Evolutionary conservation across 2,113 vertebrate species (phyloP).

Genomic region (Geococcyx californianus): DNA sequence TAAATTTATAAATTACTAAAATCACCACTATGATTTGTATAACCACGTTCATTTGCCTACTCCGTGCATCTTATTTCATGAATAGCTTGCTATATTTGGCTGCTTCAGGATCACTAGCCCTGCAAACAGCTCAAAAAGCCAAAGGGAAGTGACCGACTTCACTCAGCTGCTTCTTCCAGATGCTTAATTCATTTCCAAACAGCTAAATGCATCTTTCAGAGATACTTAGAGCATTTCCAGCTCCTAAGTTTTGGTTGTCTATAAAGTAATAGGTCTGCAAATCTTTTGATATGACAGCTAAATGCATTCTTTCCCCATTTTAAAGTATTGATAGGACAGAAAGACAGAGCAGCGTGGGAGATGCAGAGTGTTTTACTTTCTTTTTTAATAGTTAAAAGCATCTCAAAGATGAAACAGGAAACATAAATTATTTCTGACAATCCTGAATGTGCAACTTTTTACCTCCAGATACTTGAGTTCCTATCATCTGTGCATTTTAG

Average conservation of each 20-base stretch:
- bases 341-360: background rate
- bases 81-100: constrained; percentile 15
- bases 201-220: background rate
- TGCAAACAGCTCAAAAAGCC: background rate
- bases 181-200: background rate
- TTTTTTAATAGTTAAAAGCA: background rate
- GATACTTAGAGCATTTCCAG: background rate
- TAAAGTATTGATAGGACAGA: background rate
- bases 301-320: background rate
- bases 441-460: background rate
- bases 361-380: background rate
- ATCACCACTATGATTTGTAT: background rate
- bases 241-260: background rate
- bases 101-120: background rate
- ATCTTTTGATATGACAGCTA: background rate
- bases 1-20: background rate
- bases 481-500: background rate
- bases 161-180: constrained; percentile 19
- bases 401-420: background rate
- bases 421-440: background rate
- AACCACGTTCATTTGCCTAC: background rate
- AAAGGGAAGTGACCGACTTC: background rate
- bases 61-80: background rate
- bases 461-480: background rate
- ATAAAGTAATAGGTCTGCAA: background rate